These are phyloP conservation scores for Meloidogyne chitwoodi DNA, from an alignment of 1,140 invertebrate species.

Conservation along the genomic window DNA sequence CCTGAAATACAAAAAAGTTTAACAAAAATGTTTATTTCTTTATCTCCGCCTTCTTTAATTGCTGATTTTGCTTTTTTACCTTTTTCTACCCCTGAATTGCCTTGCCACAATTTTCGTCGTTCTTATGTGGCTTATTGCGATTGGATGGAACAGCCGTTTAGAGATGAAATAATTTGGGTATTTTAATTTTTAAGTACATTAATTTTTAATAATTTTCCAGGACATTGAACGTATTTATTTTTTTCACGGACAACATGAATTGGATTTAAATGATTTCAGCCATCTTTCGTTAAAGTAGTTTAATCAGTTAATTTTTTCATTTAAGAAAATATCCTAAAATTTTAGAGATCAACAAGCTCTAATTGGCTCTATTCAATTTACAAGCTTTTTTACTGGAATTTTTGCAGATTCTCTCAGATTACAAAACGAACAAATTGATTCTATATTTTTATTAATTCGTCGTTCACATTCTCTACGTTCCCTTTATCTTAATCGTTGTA, in stretches of 20 bases:
- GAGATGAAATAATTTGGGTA: constrained; percentile 56
- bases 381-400: constrained; percentile 52
- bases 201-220: constrained; percentile 26
- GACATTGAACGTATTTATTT: constrained; percentile 60
- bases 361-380: constrained; percentile 54
- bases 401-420: constrained; percentile 45
- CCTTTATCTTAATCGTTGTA: constrained; percentile 46
- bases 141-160: constrained; percentile 53
- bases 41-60: constrained; percentile 38
- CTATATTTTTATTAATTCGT: constrained; percentile 48
- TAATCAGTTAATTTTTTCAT: neutral
- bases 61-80: constrained; percentile 46
- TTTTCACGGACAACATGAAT: constrained; percentile 43
- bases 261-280: constrained; percentile 57
- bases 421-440: constrained; percentile 51
- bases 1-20: constrained; percentile 51
- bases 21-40: constrained; percentile 29
- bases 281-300: constrained; percentile 52
- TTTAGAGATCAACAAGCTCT: constrained; percentile 55
- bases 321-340: constrained; percentile 11
- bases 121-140: constrained; percentile 58
- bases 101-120: constrained; percentile 56
- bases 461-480: constrained; percentile 49
- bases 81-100: constrained; percentile 35
- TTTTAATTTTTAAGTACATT: neutral